Evolutionary conservation across 2,113 vertebrate genomes (phyloP).

Genomic region (Danionella cerebrum): DNA sequence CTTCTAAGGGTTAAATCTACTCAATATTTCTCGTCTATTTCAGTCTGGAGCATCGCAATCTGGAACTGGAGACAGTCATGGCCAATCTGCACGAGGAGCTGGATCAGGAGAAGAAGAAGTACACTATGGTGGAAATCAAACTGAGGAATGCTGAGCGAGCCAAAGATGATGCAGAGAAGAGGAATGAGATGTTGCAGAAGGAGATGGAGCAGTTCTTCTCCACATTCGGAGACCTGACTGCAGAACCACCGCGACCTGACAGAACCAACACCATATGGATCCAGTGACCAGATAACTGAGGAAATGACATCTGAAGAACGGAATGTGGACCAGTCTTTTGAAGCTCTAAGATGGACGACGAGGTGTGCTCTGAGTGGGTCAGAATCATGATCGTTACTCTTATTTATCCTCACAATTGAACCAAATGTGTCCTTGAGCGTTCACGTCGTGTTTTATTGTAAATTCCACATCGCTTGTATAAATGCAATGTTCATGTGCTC

Average conservation of each 20-base stretch:
- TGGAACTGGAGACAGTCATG: slow-evolving; percentile 88
- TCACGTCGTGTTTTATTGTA: slow-evolving; percentile 74
- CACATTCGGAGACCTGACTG: slow-evolving; percentile 89
- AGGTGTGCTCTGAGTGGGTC: slow-evolving; percentile 40
- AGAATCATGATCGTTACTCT: slow-evolving; percentile 45
- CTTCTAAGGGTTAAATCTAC: no score
- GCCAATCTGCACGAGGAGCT: slow-evolving; percentile 85
- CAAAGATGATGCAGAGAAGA: slow-evolving; percentile 91
- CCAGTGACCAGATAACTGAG: slow-evolving; percentile 67
- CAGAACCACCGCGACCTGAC: slow-evolving; percentile 81
- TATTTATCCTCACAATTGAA: slow-evolving; percentile 61
- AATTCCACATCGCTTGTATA: slow-evolving; percentile 61
- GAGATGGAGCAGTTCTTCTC: slow-evolving; percentile 99
- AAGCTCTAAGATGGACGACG: slow-evolving; percentile 20
- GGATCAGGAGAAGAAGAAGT: slow-evolving; percentile 96
- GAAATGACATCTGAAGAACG: neutral
- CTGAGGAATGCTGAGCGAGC: slow-evolving; percentile 92
- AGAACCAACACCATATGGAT: slow-evolving; percentile 92
- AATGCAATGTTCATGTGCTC: slow-evolving; percentile 70
- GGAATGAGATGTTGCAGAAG: slow-evolving; percentile 94
- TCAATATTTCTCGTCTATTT: neutral
- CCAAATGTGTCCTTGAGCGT: slow-evolving; percentile 55
- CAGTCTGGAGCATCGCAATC: slow-evolving; percentile 89
- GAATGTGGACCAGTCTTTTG: slow-evolving; percentile 12
- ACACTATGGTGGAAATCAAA: slow-evolving; percentile 98